A percentile compares a stretch with the other conserved stretches of the same genome.
Evolutionary conservation across 1,140 invertebrate species (phyloP).

Genomic region (Listronotus oregonensis): DNA sequence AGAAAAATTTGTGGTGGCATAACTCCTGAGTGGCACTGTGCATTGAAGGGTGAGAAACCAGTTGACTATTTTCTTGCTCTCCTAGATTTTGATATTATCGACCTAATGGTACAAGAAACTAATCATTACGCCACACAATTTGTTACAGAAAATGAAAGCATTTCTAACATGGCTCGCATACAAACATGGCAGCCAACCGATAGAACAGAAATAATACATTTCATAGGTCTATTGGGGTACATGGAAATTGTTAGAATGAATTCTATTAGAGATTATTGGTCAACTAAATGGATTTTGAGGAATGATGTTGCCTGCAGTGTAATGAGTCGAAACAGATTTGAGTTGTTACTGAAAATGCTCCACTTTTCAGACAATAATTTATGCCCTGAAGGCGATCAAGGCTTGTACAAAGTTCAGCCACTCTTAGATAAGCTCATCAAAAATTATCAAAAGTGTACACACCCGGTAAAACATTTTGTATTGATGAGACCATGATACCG

Average conservation of each 20-base stretch:
- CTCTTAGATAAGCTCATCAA: conserved; percentile 30
- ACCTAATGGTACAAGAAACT: not conserved
- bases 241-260: conserved; percentile 20
- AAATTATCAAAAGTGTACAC: conserved; percentile 30
- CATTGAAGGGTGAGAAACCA: not conserved
- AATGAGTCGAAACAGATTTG: conserved; percentile 21
- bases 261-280: conserved; percentile 16
- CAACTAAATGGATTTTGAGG: conserved; percentile 9
- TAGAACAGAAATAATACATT: conserved; percentile 7
- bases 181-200: conserved; percentile 5
- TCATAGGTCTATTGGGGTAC: conserved; percentile 15
- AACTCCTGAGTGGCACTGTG: conserved; percentile 3
- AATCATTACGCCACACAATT: conserved; percentile 4
- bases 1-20: conserved; percentile 12
- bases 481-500: conserved; percentile 52
- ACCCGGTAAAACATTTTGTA: conserved; percentile 32
- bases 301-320: conserved; percentile 8
- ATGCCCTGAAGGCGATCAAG: conserved; percentile 3
- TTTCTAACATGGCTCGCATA: not conserved
- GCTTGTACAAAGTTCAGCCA: conserved; percentile 32
- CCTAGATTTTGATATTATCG: conserved; percentile 9
- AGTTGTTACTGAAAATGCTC: conserved; percentile 20
- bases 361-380: conserved; percentile 25
- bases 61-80: conserved; percentile 12
- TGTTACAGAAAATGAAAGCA: not conserved